Conservation (phyloP, 2,888 invertebrate species). For the Xanthia icteritia region DNA sequence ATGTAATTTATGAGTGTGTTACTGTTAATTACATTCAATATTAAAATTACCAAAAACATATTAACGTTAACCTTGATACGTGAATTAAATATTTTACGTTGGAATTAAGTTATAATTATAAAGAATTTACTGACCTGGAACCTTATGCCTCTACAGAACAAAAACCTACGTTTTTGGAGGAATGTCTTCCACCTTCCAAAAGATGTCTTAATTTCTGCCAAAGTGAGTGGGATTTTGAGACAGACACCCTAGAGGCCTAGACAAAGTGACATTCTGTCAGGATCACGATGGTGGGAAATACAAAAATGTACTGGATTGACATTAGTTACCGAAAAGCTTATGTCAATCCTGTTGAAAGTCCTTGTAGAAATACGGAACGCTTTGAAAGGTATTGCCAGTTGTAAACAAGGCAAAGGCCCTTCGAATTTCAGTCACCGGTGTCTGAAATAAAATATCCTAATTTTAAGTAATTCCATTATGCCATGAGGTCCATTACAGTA, state of each 20-base stretch:
- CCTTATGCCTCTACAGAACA: background rate
- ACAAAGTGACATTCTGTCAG: background rate
- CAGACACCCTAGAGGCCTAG: no score
- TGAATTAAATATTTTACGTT: slow-evolving; percentile 27
- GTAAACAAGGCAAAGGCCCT: background rate
- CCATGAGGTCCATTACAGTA: background rate
- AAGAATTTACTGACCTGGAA: slow-evolving; percentile 11
- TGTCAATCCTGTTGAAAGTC: background rate
- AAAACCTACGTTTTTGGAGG: background rate
- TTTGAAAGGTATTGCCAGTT: background rate
- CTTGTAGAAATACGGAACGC: no score
- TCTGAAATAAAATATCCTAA: no score
- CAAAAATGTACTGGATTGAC: no score
- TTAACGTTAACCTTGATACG: slow-evolving; percentile 54
- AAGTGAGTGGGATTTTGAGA: no score
- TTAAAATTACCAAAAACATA: slow-evolving; percentile 53
- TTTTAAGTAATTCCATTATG: background rate
- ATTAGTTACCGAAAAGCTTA: background rate
- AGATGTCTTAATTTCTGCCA: background rate
- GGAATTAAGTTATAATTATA: slow-evolving; percentile 31
- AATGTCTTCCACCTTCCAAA: no score
- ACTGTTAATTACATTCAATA: slow-evolving; percentile 54
- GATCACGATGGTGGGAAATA: no score
- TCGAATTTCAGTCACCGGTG: background rate
- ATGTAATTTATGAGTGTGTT: slow-evolving; percentile 24